phyloP scores from a whole-genome alignment of 2,113 vertebrate genomes.

The Chamaetylas fuelleborni region DNA sequence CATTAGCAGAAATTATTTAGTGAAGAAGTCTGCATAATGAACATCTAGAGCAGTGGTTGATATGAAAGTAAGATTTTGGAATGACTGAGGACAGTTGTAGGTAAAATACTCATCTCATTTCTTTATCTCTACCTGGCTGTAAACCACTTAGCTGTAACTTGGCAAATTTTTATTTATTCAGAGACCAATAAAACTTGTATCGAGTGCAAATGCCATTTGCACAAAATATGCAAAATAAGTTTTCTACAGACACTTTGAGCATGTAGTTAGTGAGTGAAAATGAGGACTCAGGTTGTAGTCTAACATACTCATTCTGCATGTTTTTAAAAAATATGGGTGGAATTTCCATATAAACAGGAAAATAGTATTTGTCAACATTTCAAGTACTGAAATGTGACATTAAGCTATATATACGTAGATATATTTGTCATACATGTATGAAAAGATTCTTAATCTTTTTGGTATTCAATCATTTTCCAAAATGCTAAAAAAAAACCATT shows the following conservation, averaged over 20 bases:
- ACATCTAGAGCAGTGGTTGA: neutral
- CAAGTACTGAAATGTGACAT: neutral
- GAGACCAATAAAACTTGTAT: neutral
- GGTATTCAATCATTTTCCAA: neutral
- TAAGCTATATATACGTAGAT: neutral
- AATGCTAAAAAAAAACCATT: neutral
- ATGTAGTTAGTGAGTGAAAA: neutral
- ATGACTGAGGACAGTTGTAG: neutral
- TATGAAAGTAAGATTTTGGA: neutral
- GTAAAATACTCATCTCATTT: neutral
- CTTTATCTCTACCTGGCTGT: neutral
- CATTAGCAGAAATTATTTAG: neutral
- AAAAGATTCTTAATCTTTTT: neutral
- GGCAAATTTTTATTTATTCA: neutral
- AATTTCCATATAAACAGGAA: neutral
- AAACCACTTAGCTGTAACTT: neutral
- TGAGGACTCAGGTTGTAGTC: neutral
- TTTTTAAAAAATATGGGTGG: neutral
- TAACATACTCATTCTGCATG: neutral
- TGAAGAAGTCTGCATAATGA: neutral
- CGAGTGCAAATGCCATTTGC: neutral
- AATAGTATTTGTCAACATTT: neutral
- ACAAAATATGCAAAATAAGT: neutral
- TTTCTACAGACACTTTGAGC: neutral
- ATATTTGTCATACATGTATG: neutral